phyloP scores from a whole-genome alignment of 2,888 invertebrate species.

The Celastrina argiolus region DNA sequence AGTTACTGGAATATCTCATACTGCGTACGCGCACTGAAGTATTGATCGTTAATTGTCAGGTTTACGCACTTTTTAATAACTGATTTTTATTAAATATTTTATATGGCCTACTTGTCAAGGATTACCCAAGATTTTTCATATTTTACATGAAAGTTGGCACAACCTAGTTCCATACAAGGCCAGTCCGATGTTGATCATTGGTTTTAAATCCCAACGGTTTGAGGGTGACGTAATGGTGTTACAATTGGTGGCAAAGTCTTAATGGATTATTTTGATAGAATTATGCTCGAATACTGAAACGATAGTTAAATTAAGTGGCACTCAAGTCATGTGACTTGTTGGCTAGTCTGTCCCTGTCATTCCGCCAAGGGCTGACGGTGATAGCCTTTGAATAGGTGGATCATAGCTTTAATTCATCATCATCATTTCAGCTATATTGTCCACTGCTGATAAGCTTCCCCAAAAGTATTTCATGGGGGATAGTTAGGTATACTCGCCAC shows the following conservation, averaged over 20 bases:
- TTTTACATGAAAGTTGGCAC: neutral
- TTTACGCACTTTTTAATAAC: slow-evolving; percentile 30
- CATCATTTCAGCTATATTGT: too few species aligned
- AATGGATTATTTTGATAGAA: too few species aligned
- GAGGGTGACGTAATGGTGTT: neutral
- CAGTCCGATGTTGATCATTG: neutral
- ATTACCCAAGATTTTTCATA: neutral
- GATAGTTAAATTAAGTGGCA: too few species aligned
- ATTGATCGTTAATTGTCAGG: slow-evolving; percentile 45
- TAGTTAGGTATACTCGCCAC: too few species aligned
- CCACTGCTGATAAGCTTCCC: too few species aligned
- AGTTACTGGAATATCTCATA: neutral
- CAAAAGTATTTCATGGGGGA: too few species aligned
- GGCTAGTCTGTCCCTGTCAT: too few species aligned
- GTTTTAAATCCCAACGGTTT: neutral
- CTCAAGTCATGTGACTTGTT: too few species aligned
- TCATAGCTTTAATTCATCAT: too few species aligned
- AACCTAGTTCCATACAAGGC: neutral
- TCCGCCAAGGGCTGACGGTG: too few species aligned
- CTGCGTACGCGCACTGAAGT: slow-evolving; percentile 27
- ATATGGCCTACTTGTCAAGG: slow-evolving; percentile 7
- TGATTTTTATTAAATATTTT: slow-evolving; percentile 27
- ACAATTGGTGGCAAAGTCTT: neutral
- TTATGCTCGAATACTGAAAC: too few species aligned
- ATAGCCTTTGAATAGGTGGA: too few species aligned